phyloP scores from a whole-genome alignment of 2,797 vertebrate genomes.

The Menidia menidia region DNA sequence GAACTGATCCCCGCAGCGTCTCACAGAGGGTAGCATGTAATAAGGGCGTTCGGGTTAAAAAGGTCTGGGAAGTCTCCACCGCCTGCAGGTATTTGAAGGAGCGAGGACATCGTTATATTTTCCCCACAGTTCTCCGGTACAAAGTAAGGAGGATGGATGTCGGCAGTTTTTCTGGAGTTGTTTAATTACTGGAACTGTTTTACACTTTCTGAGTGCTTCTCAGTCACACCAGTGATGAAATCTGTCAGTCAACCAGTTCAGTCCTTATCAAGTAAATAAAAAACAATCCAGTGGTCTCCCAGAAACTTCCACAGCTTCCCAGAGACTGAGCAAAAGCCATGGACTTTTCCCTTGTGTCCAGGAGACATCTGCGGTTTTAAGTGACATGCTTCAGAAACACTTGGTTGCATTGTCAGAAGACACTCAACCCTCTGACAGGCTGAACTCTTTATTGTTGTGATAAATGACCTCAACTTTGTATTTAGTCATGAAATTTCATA shows the following conservation, averaged over 20 bases:
- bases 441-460: no score
- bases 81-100: background rate
- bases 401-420: no score
- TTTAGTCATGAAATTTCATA: no score
- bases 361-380: no score
- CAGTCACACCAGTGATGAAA: background rate
- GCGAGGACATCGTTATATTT: background rate
- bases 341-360: no score
- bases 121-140: background rate
- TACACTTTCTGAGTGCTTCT: background rate
- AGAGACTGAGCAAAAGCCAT: background rate
- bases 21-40: background rate
- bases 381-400: no score
- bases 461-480: no score
- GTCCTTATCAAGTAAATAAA: background rate
- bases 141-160: background rate
- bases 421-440: no score
- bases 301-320: background rate
- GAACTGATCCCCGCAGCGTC: background rate
- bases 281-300: background rate
- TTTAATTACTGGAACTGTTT: background rate
- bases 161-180: background rate
- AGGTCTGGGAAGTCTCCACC: slow-evolving; percentile 1
- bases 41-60: background rate
- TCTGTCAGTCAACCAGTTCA: background rate